Evolutionary conservation across 2,797 vertebrate genomes (phyloP), one percentile per base, ranked within the genome.

Genomic region (Geotrypetes seraphini): DNA sequence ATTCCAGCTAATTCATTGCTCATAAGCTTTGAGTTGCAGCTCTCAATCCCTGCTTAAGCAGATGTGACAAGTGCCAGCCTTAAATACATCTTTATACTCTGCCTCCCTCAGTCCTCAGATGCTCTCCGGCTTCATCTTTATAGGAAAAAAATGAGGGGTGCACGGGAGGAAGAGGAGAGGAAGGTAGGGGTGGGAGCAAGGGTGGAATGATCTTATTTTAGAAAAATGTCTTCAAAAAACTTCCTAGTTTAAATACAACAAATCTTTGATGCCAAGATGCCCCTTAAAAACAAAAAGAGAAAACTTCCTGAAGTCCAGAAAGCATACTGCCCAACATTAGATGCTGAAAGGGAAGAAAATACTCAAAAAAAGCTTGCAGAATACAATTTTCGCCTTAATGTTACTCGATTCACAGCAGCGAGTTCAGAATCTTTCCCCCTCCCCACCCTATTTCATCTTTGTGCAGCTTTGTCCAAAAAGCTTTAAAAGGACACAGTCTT

Each of bases 291-390:
- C 25, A 34, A 54, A 22, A 6, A 38, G 23, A 19, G 33, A 43
- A 8, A 15, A 36, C 36, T 37, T 34, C 19, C 0, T 1, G 8
- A 42, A 57, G 61, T 65, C 67, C 73, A 60, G 40, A 12, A 36
- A 53, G 39, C 31, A 25, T 42, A 24, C 30, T 16, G 30, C 31
- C 41, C 6, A 26, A 28, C 3, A 22, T 69, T 60, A 62, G 57
- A 69, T 5, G 13, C 45, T 45, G 58, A 42, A 61, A 60, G 58
- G 57, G 66, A 55, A 50, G 71, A 77, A 30, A 75, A 78, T 60
- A 71, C 27, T 44, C 31, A 70, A 71, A 85, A n/a, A 71, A 85
- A 75, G 71, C 66, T 54, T 65, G 57, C 51, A 77, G 62, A 78
- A 53, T 60, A 42, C 65, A 49, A 47, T 22, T 53, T 69, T 53